Base-by-base conservation (phyloP, 2,113 vertebrate species). In the Hippocampus comes region DNA sequence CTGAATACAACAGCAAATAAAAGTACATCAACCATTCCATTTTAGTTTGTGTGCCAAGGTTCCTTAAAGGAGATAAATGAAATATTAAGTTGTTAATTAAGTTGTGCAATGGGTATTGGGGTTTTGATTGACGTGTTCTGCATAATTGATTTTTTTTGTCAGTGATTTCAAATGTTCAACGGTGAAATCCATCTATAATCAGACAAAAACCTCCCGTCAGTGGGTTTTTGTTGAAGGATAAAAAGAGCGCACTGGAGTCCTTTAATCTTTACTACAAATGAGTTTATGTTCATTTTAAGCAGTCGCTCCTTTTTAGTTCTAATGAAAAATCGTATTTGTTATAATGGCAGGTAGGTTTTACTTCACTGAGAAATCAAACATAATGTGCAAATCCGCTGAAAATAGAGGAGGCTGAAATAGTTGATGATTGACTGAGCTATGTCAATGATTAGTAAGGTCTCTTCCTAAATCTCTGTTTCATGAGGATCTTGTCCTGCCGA, bases 361-460 rank as follows among this genome's bases (percentile, higher is more conserved):
- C 9, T 55, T 8, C 21, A 34, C n/a, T 18, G 9, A 11, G 18
- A 34, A 68, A 20, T 53, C 18, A 53, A 34, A 43, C 20, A 53
- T 7, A 51, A 51, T 51, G 48, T 68, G 48, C 49, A 68, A n/a
- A 68, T 34, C 48, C 1, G 8, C 48, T 38, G 25, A 17, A 53
- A 65, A 64, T 11, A 51, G 43, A 71, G 10, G 17, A 53, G 5
- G 53, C 57, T 49, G 3, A 1, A 63, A 55, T 20, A 56, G 73
- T 85, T 85, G 59, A 79, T 82, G 38, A 78, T 78, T 79, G 63
- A 80, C 77, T 21, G 68, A 46, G 51, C 27, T 25, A 9, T 46
- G 69, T 80, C 56, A 82, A 72, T 82, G 76, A 78, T 78, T 74
- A 68, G 66, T 46, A 46, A 61, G 38, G 43, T 68, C 6, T 63